Evolutionary conservation across 2,888 invertebrate genomes (phyloP).

Genomic region (Spicauda simplicius): DNA sequence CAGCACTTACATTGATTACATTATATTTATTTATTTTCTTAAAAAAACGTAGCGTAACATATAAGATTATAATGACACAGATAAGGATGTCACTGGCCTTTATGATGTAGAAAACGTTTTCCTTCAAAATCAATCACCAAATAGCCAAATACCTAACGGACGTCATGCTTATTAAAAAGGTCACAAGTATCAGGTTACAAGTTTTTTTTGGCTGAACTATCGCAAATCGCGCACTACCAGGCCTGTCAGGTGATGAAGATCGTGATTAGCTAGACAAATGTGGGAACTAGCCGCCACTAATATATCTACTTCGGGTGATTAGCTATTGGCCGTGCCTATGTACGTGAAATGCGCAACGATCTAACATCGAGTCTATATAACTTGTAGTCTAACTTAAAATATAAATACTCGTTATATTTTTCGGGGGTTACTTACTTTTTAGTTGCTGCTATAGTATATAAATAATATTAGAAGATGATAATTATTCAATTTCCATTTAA

Average conservation of each 20-base stretch:
- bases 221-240: conserved; percentile 2
- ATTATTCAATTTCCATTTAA: too few species aligned
- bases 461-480: too few species aligned
- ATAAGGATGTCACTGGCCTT: conserved; percentile 1
- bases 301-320: neutral
- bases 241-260: neutral
- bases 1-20: too few species aligned
- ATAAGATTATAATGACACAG: neutral
- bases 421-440: too few species aligned
- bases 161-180: neutral
- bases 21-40: too few species aligned
- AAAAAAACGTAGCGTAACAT: too few species aligned
- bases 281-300: neutral
- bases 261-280: conserved; percentile 5
- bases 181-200: conserved; percentile 3
- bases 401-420: too few species aligned
- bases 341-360: too few species aligned
- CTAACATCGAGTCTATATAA: too few species aligned
- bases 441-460: too few species aligned
- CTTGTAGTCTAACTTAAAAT: too few species aligned
- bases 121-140: neutral
- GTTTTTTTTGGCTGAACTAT: neutral
- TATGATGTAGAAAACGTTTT: neutral
- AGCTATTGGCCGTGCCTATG: neutral
- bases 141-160: neutral